Evolutionary conservation across 2,888 invertebrate genomes (phyloP).

Genomic region (Holacanthella duospinosa): DNA sequence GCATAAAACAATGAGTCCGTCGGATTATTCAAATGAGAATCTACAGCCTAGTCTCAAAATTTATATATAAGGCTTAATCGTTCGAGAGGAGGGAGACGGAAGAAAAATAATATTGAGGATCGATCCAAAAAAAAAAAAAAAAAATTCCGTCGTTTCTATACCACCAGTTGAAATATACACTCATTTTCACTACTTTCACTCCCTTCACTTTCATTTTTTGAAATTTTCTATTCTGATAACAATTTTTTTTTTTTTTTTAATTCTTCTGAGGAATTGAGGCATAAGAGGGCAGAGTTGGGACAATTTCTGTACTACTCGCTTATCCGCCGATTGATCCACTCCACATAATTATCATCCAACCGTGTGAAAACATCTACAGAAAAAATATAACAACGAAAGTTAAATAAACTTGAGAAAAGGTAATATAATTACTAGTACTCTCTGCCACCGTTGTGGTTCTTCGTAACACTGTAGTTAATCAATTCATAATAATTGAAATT

Average conservation of each 20-base stretch:
- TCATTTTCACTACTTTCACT: not conserved
- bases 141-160: not conserved
- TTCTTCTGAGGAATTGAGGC: no score
- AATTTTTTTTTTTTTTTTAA: not conserved
- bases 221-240: not conserved
- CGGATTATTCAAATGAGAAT: no score
- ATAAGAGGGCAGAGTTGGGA: not conserved
- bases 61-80: no score
- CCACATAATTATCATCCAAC: constrained; percentile 8
- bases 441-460: no score
- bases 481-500: no score
- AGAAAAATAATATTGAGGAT: not conserved
- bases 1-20: not conserved
- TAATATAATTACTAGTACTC: no score
- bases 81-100: not conserved
- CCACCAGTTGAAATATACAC: not conserved
- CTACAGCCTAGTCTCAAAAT: no score
- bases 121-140: not conserved
- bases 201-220: not conserved
- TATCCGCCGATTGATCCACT: constrained; percentile 8
- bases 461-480: no score
- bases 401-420: no score
- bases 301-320: not conserved
- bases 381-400: not conserved
- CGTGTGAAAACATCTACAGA: constrained; percentile 7